A percentile compares a stretch with the other conserved stretches of the same genome.
phyloP scores from a whole-genome alignment of 2,888 invertebrate species.

The Uropetala carovei region DNA sequence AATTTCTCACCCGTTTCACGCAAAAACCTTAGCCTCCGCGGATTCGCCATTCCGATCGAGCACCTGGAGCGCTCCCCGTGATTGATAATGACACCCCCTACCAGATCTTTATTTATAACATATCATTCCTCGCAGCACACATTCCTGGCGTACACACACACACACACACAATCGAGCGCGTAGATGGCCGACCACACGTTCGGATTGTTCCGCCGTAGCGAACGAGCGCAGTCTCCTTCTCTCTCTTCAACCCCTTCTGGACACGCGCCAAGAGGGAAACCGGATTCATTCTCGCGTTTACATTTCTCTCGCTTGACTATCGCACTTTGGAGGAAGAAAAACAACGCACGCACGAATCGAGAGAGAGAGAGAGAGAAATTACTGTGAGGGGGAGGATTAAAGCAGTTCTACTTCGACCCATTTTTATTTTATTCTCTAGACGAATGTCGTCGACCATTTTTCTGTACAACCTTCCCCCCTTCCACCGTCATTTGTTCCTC shows the following conservation, averaged over 20 bases:
- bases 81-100: neutral
- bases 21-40: neutral
- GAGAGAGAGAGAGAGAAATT: neutral
- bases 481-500: too few relatives aligned
- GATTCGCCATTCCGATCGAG: neutral
- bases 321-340: neutral
- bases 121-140: neutral
- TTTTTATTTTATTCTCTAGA: neutral
- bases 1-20: neutral
- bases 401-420: neutral
- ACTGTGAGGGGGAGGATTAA: neutral
- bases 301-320: slow-evolving; percentile 9
- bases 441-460: too few relatives aligned
- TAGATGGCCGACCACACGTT: neutral
- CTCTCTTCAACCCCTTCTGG: neutral
- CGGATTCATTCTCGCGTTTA: slow-evolving; percentile 22
- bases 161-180: neutral
- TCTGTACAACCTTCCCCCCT: too few relatives aligned
- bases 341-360: neutral
- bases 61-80: neutral
- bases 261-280: slow-evolving; percentile 24
- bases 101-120: slow-evolving; percentile 25
- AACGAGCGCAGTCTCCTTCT: neutral
- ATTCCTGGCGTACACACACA: neutral
- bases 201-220: neutral